Percentiles rank a stretch among this genome's conserved stretches.
Evolutionary conservation across 2,888 invertebrate genomes (phyloP).

Genomic region (Villa cingulata): DNA sequence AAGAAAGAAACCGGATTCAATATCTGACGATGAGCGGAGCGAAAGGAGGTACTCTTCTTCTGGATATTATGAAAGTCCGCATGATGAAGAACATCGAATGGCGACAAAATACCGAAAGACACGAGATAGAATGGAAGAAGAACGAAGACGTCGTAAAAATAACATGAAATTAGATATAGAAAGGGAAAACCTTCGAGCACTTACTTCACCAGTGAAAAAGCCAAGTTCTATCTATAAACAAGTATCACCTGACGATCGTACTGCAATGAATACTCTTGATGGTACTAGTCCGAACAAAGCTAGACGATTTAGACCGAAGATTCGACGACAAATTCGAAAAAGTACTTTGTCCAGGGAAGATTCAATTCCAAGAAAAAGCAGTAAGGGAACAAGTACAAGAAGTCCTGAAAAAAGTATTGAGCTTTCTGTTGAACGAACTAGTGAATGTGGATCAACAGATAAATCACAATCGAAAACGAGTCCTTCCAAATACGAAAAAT

Average conservation of each 20-base stretch:
- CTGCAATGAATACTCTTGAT: slow-evolving; percentile 20
- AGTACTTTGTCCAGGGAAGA: slow-evolving; percentile 27
- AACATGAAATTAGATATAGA: slow-evolving; percentile 63
- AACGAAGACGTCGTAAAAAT: slow-evolving; percentile 55
- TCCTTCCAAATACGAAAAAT: slow-evolving; percentile 33
- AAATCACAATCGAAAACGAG: slow-evolving; percentile 26
- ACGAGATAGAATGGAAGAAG: slow-evolving; percentile 52
- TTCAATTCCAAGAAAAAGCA: slow-evolving; percentile 17
- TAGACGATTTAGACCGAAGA: slow-evolving; percentile 36
- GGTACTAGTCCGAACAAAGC: slow-evolving; percentile 29
- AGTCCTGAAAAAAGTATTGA: slow-evolving; percentile 13
- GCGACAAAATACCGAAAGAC: slow-evolving; percentile 19
- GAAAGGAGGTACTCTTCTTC: slow-evolving; percentile 55
- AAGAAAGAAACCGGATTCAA: slow-evolving; percentile 40
- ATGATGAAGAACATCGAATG: slow-evolving; percentile 42
- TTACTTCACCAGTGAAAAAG: slow-evolving; percentile 37
- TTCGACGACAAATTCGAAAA: slow-evolving; percentile 30
- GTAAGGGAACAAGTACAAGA: slow-evolving; percentile 1
- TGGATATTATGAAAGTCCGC: slow-evolving; percentile 61
- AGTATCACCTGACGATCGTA: slow-evolving; percentile 27
- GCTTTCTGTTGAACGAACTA: not conserved
- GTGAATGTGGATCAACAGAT: not conserved
- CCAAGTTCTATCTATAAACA: slow-evolving; percentile 17
- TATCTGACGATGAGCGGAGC: slow-evolving; percentile 56
- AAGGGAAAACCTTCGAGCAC: slow-evolving; percentile 42